Base-by-base conservation (phyloP, 2,113 vertebrate species). In the Danionella cerebrum region DNA sequence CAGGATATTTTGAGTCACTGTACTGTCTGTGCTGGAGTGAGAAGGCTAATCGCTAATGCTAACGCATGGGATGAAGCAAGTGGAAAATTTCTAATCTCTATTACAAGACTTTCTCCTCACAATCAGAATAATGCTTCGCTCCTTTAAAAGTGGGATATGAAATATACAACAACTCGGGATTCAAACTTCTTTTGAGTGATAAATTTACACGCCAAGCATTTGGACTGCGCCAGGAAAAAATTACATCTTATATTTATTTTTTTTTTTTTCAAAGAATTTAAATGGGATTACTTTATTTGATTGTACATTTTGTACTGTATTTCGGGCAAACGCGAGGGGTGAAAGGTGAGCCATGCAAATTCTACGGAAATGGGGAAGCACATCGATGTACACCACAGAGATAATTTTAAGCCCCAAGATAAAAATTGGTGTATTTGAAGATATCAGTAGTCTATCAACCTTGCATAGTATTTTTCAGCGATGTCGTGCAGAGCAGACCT, bases 11-110 rank as follows among this genome's bases (percentile, higher is more conserved):
- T 22, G 14, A 60, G 29, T 19, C 18, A 64, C 36, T 67, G 27
- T 45, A 39, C 2, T 33, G 38, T 8, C 55, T 44, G 24, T 55
- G 39, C 51, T 55, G 16, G 51, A 33, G 19, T 35, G 44, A 48
- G 42, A 10, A 35, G 13, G 38, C 51, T 55, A 54, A 53, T 55
- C 39, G 13, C 65, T 64, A 64, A 67, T 67, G 51, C 51, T 55
- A 55, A 27, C 27, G 54, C 52, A 67, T 36, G 65, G 55, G 52
- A 67, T 24, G n/a, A 47, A 9, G 18, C 39, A 57, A 53, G 35
- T 0, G 29, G 12, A 57, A 48, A 67, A 31, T 67, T 24, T 12
- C 65, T 67, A 45, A 67, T 45, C 51, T 47, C 14, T 35, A 57
- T 45, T 47, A 57, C 33, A 67, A 55, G 19, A 35, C 8, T 22